Base-by-base conservation (phyloP, 2,888 invertebrate genomes). In the Amiota minor region DNA sequence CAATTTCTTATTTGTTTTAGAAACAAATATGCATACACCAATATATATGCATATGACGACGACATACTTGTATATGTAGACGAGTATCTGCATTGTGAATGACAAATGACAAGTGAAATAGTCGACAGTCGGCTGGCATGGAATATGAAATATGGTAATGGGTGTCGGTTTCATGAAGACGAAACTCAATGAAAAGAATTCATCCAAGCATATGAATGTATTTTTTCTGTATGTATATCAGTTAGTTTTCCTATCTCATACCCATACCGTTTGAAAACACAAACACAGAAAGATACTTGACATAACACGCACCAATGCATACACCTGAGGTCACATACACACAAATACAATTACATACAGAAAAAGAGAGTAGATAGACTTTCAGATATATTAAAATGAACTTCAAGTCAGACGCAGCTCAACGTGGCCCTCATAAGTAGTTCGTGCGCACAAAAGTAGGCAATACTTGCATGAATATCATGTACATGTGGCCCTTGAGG, bases 101-200 rank as follows among this genome's bases (percentile, higher is more conserved):
- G 72, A 74, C 70, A 74, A 70, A 79, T 79, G 81, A 82, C 84
- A 83, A 77, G 77, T 76, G 77, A 76, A 83, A 81, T 79, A 77
- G 85, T 76, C 80, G 75, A 78, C 74, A 79, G 79, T 74, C 80
- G 76, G 85, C 82, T 35, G 2, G 35, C 6, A 35, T 35, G 35
- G 35, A 35, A 35, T 35, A 83, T 83, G 82, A 83, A 82, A 82
- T 83, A 83, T 85, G 84, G 80, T 83, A 82, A 82, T 81, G 77
- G 81, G 75, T 78, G 45, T 11, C 10, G 35, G 35, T 35, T 35
- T 35, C 35, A 35, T 35, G 6, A 35, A 35, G 35, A 35, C 6
- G 35, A 35, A 35, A 35, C 35, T 35, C 35, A 35, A 35, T 8
- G 35, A 35, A 35, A 35, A 35, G 35, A 35, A 35, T 35, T 6